Evolutionary conservation across 2,797 vertebrate genomes (phyloP).

Genomic region (Pipistrellus pipistrellus): DNA sequence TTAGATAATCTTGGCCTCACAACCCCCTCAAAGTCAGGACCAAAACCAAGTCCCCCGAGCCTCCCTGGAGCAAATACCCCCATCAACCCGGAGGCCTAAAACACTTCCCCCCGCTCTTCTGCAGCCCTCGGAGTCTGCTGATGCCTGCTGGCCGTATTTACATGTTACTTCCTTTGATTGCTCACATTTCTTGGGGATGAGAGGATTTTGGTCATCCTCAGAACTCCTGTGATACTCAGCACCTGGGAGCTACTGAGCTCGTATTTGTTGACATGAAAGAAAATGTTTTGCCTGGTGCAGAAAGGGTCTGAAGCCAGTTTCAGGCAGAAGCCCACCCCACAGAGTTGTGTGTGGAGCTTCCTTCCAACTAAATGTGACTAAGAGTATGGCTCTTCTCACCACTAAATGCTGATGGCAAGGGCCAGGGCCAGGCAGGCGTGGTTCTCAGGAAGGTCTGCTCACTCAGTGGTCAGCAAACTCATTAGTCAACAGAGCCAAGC

Average conservation of each 20-base stretch:
- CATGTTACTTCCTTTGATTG: background rate
- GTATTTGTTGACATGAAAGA: background rate
- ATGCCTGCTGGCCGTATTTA: rapidly evolving
- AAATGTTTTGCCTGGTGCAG: background rate
- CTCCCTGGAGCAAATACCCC: background rate
- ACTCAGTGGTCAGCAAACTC: too few relatives aligned
- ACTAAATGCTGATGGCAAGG: background rate
- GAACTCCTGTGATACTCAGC: background rate
- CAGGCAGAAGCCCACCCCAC: background rate
- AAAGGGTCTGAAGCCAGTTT: background rate
- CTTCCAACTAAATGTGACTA: background rate
- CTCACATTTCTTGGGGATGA: background rate
- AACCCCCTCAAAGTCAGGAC: background rate
- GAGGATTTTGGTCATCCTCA: background rate
- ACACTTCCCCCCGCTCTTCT: background rate
- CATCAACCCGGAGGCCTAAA: rapidly evolving
- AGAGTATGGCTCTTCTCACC: background rate
- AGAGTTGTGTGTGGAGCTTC: background rate
- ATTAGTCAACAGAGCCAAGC: too few relatives aligned
- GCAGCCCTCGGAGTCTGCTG: rapidly evolving
- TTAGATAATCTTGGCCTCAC: background rate
- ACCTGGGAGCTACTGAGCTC: background rate
- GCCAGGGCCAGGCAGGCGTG: background rate
- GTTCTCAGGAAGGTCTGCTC: background rate
- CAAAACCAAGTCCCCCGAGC: background rate